Base-by-base conservation (phyloP, 2,888 invertebrate species). In the Cantharis flavilabris region DNA sequence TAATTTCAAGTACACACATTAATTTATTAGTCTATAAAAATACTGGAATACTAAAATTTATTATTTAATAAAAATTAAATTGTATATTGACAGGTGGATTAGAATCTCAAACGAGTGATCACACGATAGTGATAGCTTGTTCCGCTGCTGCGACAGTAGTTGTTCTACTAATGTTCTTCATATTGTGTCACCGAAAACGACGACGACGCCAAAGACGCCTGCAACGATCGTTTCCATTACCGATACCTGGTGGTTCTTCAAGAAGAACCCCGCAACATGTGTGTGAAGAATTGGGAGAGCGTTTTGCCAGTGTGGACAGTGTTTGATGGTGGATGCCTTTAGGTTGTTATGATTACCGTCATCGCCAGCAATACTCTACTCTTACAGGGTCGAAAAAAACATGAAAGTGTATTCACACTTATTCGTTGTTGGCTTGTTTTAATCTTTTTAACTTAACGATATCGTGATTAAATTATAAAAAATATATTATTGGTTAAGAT, bases 101-200 rank as follows among this genome's bases (percentile, higher is more conserved):
- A 81, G 87, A 86, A 77, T 85, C 83, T 71, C 86, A 87, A 62
- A 85, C 87, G 72, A 84, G 84, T 78, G 87, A 87, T 81, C 84
- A 86, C 83, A 84, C 85, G 72, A 70, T 86, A 82, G 83, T 86
- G 78, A 84, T 87, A 83, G 84, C 85, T 80, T 83, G 85, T 83
- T 85, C 86, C 84, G 86, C 86, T 84, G 88, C 87, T 78, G 89
- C 86, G 76, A 88, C 89, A 78, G 88, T 90, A 77, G 89, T 88
- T 76, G 86, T 89, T 76, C 84, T 90, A 75, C 83, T 91, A 80
- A 83, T 84, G 81, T 83, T 88, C 79, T 88, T 88, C 87, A 88
- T 92, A 77, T 87, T 91, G 85, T 93, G 92, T 83, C 92, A 92
- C 83, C 89, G 91, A 76, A 89, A 88, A 82, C 83, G 87, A 33